Base-by-base conservation (phyloP, 2,888 invertebrate genomes). In the Diaperis boleti region DNA sequence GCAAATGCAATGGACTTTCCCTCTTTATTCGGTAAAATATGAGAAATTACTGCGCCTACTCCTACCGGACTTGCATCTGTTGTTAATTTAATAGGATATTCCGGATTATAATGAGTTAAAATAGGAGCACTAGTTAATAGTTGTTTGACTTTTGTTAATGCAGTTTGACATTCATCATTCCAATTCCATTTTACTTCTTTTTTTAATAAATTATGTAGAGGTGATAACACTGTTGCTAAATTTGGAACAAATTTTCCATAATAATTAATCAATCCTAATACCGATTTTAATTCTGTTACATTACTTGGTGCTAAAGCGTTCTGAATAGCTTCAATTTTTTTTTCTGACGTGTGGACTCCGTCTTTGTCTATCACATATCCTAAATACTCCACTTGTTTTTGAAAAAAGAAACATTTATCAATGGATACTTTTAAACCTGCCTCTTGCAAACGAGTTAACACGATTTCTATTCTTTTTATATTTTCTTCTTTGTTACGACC, bases 161-260 rank as follows among this genome's bases (percentile, higher is more conserved):
- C 42, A 1, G 2, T n/a, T 17, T 67, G 14, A 41, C 67, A 67
- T 5, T 59, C 13, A 1, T 15, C 7, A 2, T 52, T 14, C 67
- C 67, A 67, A 13, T 18, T n/a, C 42, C 49, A 67, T 37, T 57
- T 39, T 0, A 35, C 11, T n/a, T 47, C 31, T 52, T 62, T 42
- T 13, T 65, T 54, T 20, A 56, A 29, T 33, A 60, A 63, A 7
- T 63, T 44, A 50, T 63, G 35, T 8, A 65, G 37, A 1, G 65
- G 65, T 2, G 57, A 7, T 7, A 64, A 31, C 10, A 52, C 31
- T 0, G 26, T 59, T 4, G 76, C 52, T 33, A 75, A 63, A 33
- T 73, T 69, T 31, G 66, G 64, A 1, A 79, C 60, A 65, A 78
- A 79, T 61, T 71, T 73, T 1, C 72, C 67, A 57, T 78, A 79